phyloP scores from a whole-genome alignment of 2,797 vertebrate species.

The Cynopterus sphinx region DNA sequence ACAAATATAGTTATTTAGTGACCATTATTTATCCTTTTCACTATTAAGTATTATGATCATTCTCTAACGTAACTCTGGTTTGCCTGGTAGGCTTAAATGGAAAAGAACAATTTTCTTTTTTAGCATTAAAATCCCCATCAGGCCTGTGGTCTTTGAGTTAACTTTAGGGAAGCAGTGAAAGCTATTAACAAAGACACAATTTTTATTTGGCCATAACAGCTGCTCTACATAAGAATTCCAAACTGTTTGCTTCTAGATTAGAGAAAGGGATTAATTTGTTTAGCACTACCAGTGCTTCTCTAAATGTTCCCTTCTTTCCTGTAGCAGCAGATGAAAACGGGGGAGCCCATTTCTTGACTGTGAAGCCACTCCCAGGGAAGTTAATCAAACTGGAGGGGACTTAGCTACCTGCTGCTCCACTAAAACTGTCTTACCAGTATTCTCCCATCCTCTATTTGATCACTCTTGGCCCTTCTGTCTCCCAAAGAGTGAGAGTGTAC shows the following conservation, averaged over 20 bases:
- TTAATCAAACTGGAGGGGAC: neutral
- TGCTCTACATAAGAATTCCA: neutral
- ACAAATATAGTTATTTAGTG: neutral
- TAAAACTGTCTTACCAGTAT: neutral
- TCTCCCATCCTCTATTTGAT: neutral
- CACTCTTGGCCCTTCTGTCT: neutral
- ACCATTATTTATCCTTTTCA: neutral
- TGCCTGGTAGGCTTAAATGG: conserved; percentile 1
- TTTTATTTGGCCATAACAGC: neutral
- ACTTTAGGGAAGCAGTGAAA: conserved; percentile 24
- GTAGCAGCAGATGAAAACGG: neutral
- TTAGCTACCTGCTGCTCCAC: neutral
- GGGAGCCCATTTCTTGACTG: neutral
- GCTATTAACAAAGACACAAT: neutral
- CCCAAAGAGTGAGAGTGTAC: neutral
- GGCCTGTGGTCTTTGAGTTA: neutral
- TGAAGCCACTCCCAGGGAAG: neutral
- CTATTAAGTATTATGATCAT: neutral
- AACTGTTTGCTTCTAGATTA: neutral
- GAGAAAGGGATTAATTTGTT: conserved; percentile 9
- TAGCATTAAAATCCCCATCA: neutral
- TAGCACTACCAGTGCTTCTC: neutral
- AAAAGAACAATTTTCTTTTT: conserved; percentile 20
- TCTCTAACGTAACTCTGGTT: neutral
- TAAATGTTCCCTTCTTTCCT: neutral